phyloP scores from a whole-genome alignment of 2,113 vertebrate species.

The Trichechus manatus region DNA sequence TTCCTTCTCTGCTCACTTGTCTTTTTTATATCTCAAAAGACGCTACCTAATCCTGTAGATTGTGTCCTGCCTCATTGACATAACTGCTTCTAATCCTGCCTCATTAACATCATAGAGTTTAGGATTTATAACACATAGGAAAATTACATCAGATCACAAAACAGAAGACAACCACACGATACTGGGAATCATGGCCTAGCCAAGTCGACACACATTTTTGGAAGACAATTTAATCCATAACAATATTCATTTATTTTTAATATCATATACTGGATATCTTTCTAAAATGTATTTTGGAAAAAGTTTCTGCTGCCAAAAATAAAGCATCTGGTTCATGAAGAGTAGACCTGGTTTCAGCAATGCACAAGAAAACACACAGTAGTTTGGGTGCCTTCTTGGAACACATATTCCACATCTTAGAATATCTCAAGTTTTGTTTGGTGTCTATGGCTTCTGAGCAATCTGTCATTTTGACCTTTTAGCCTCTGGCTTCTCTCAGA shows the following conservation, averaged over 20 bases:
- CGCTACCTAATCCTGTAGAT: no score
- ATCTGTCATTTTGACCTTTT: background rate
- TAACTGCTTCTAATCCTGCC: no score
- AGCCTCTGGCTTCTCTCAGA: background rate
- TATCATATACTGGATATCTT: background rate
- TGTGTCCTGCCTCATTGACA: no score
- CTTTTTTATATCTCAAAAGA: no score
- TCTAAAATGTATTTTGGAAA: constrained; percentile 32
- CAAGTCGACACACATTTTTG: no score
- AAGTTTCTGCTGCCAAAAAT: background rate
- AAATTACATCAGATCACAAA: no score
- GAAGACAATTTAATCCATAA: no score
- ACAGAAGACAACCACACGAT: no score
- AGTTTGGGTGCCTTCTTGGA: background rate
- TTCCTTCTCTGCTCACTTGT: no score
- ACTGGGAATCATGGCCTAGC: no score
- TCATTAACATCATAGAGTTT: no score
- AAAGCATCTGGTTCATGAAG: background rate
- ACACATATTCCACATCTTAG: background rate
- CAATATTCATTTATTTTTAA: background rate
- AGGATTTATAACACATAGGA: no score
- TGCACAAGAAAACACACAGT: background rate
- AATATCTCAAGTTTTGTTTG: background rate
- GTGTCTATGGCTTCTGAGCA: background rate
- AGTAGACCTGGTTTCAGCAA: background rate